Evolutionary conservation across 2,888 invertebrate species (phyloP).

Genomic region (Xylophagus ater): DNA sequence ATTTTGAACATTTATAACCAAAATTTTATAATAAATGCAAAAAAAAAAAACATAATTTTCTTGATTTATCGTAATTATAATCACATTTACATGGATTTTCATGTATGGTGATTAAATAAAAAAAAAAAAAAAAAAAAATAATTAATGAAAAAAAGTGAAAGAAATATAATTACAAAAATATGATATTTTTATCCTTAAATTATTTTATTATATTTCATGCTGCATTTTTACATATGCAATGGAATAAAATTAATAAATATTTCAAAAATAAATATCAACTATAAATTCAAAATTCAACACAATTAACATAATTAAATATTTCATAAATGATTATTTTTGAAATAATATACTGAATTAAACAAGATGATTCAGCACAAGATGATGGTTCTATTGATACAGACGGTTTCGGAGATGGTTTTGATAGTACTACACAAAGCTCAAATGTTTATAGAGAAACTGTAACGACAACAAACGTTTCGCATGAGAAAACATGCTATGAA

Average conservation of each 20-base stretch:
- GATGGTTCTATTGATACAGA: conserved; percentile 18
- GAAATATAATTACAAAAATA: conserved; percentile 5
- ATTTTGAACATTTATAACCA: too few relatives aligned
- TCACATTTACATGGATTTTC: too few relatives aligned
- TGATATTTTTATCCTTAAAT: conserved; percentile 9
- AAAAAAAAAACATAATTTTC: too few relatives aligned
- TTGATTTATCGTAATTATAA: conserved; percentile 10
- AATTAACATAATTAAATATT: not conserved
- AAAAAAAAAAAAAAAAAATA: too few relatives aligned
- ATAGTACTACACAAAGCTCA: conserved; percentile 1
- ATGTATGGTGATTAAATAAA: too few relatives aligned
- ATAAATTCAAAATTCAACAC: not conserved
- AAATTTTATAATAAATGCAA: too few relatives aligned
- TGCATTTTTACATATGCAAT: conserved; percentile 14
- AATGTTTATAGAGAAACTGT: too few relatives aligned
- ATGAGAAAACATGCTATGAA: not conserved
- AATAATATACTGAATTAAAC: conserved; percentile 3
- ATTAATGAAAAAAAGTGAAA: conserved; percentile 7
- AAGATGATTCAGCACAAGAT: conserved; percentile 18
- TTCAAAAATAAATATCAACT: conserved; percentile 1
- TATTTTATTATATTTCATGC: conserved; percentile 19
- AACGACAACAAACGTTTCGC: not conserved
- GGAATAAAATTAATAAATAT: conserved; percentile 11
- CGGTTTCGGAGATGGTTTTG: conserved; percentile 13
- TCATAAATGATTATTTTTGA: not conserved